Percentiles rank a stretch among this genome's conserved stretches.
Conservation (phyloP, 2,888 invertebrate species). For the Smittia aterrima region DNA sequence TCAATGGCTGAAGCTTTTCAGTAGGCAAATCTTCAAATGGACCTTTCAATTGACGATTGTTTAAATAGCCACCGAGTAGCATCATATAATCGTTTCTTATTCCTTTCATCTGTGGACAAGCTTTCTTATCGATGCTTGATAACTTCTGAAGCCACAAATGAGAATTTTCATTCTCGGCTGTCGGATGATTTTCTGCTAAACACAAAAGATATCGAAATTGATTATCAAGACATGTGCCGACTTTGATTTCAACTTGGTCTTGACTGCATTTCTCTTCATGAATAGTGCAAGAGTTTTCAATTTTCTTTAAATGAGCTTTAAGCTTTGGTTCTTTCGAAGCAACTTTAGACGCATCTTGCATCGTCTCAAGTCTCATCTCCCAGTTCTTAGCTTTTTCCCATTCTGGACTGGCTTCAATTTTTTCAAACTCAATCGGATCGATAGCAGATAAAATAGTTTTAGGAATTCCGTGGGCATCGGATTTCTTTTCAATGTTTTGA, state of each 20-base stretch:
- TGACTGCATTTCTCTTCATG: conserved; percentile 15
- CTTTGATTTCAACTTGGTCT: neutral
- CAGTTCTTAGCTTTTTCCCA: conserved; percentile 15
- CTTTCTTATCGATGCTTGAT: conserved; percentile 52
- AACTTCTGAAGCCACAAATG: conserved; percentile 55
- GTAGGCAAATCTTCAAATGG: conserved; percentile 37
- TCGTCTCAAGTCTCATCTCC: conserved; percentile 12
- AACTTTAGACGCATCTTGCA: neutral
- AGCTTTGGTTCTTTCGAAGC: neutral
- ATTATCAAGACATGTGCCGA: conserved; percentile 22
- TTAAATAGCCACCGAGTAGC: conserved; percentile 53
- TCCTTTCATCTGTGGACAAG: conserved; percentile 56
- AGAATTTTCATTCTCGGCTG: neutral
- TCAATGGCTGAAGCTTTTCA: conserved; percentile 9
- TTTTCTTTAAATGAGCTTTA: neutral
- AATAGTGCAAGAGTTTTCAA: neutral
- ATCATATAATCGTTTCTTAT: conserved; percentile 59
- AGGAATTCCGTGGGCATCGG: conserved; percentile 2
- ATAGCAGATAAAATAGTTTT: neutral
- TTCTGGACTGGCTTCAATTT: conserved; percentile 16
- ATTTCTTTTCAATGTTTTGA: neutral
- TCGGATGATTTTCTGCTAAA: neutral
- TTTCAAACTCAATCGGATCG: neutral
- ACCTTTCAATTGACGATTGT: conserved; percentile 9
- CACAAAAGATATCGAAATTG: conserved; percentile 7